Evolutionary conservation across 2,888 invertebrate species (phyloP).

Genomic region (Macropis europaea): DNA sequence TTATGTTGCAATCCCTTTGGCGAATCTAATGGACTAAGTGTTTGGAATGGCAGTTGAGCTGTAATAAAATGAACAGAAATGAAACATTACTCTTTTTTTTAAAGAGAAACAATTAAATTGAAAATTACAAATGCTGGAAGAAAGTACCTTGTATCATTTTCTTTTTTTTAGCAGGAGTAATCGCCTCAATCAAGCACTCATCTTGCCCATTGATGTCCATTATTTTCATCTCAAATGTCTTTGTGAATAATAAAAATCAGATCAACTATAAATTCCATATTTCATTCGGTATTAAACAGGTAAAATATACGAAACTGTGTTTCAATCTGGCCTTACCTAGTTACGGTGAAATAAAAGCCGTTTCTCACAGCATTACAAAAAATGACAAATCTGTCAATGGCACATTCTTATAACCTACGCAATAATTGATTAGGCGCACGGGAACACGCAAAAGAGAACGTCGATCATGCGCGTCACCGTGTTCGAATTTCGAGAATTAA

Average conservation of each 20-base stretch:
- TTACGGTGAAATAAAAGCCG: not conserved
- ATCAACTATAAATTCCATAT: not conserved
- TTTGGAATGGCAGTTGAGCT: conserved; percentile 75
- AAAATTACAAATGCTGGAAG: not conserved
- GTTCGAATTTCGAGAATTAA: not conserved
- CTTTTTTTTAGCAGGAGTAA: conserved; percentile 64
- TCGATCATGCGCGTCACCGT: not conserved
- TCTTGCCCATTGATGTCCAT: conserved; percentile 68
- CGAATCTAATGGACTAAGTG: conserved; percentile 59
- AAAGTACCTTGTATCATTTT: conserved; percentile 74
- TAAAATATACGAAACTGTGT: not conserved
- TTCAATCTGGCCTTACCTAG: conserved; percentile 1
- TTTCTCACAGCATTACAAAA: conserved; percentile 25
- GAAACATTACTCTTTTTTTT: no score
- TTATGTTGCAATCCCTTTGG: conserved; percentile 61
- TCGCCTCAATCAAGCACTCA: conserved; percentile 63
- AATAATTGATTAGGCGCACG: conserved; percentile 2
- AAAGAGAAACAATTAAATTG: not conserved
- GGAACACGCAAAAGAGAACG: not conserved
- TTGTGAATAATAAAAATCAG: not conserved
- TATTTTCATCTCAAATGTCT: conserved; percentile 64
- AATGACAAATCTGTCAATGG: conserved; percentile 52
- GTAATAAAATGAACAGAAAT: conserved; percentile 34
- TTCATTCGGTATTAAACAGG: not conserved
- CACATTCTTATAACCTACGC: conserved; percentile 50